Evolutionary conservation across 2,888 invertebrate species (phyloP).

Genomic region (Dorcus hopei): DNA sequence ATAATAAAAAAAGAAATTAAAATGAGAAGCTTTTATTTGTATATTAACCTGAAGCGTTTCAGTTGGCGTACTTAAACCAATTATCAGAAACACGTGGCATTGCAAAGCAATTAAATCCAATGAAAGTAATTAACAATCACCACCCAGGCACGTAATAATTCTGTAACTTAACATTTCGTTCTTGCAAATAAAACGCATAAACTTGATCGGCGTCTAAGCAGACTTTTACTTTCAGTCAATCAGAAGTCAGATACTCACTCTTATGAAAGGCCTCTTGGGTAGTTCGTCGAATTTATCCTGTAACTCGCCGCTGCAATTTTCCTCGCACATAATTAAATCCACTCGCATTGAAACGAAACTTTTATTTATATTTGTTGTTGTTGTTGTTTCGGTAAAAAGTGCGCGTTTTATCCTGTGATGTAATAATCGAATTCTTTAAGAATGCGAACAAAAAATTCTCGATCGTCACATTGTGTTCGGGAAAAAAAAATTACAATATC

Average conservation of each 20-base stretch:
- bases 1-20: too few species aligned
- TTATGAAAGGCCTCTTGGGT: conserved; percentile 25
- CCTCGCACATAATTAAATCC: conserved; percentile 19
- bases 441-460: not conserved
- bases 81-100: too few species aligned
- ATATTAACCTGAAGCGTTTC: too few species aligned
- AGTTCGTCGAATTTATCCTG: conserved; percentile 21
- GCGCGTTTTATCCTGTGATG: not conserved
- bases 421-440: not conserved
- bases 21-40: too few species aligned
- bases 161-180: too few species aligned
- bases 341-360: not conserved
- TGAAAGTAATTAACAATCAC: too few species aligned
- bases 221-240: too few species aligned
- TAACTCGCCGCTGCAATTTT: conserved; percentile 13
- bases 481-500: conserved; percentile 17
- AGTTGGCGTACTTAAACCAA: too few species aligned
- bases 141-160: too few species aligned
- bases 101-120: too few species aligned
- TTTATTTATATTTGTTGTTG: not conserved
- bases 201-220: too few species aligned
- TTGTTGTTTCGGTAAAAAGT: not conserved
- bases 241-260: conserved; percentile 19
- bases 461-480: conserved; percentile 8
- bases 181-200: too few species aligned